Conservation (phyloP, 1,140 invertebrate genomes). For the Drosophila serrata region DNA sequence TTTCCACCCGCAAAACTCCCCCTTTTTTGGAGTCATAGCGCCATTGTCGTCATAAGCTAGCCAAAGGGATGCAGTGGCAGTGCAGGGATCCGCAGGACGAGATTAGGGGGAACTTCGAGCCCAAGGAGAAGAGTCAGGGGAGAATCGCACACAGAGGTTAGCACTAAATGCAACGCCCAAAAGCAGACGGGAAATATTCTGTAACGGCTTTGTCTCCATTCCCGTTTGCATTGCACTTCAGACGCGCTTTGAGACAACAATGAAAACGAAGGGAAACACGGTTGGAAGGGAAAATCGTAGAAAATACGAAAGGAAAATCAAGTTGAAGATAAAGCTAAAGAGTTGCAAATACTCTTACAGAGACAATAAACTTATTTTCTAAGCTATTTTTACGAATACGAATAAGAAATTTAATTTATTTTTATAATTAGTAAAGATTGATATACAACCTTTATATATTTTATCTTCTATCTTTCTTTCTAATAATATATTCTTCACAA, state of each 20-base stretch:
- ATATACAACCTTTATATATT: background rate
- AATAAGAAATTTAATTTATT: background rate
- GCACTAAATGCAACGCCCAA: constrained; percentile 52
- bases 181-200: constrained; percentile 38
- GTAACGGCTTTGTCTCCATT: constrained; percentile 49
- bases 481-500: background rate
- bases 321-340: background rate
- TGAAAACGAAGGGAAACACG: constrained; percentile 14
- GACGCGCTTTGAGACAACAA: constrained; percentile 37
- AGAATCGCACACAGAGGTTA: constrained; percentile 24
- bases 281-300: background rate
- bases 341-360: background rate
- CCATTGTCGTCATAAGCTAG: constrained; percentile 62
- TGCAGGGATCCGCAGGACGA: background rate
- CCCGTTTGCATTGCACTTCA: constrained; percentile 55
- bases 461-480: background rate
- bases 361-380: background rate
- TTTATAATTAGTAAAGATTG: background rate
- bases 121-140: background rate
- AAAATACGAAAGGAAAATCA: constrained; percentile 11
- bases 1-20: constrained; percentile 14
- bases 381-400: background rate
- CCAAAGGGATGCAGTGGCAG: constrained; percentile 21
- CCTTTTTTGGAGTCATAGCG: constrained; percentile 30
- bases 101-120: constrained; percentile 16